Evolutionary conservation across 2,113 vertebrate genomes (phyloP), one percentile per base, ranked within the genome.

Genomic region (Indicator maculatus): DNA sequence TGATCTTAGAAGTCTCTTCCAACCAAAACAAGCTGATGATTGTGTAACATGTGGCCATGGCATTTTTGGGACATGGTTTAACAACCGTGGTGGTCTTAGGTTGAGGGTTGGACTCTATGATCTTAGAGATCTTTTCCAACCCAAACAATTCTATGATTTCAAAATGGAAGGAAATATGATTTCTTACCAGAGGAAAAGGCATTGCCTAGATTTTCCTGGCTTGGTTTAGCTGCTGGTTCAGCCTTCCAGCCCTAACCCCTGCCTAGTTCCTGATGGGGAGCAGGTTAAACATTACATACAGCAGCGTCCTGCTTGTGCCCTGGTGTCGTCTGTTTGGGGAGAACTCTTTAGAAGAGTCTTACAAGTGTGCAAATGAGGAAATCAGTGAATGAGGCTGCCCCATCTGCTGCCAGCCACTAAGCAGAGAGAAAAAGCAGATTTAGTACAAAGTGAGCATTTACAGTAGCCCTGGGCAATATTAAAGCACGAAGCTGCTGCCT

Each of bases 361-460:
- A 64, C 58, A 83, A 88, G 93, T 33, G 52, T 78, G 92, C 83
- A 86, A 83, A 73, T 86, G 93, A 92, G 96, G 59, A 93, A 96
- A 89, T 69, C 60, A 83, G 84, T 94, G 90, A 93, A 84, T 94
- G 92, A 84, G 90, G 24, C 69, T 88, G 33, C 91, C 95, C 89
- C 91, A 56, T 81, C 87, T 95, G 96, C 96, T 95, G 93, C 95
- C 95, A 95, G 96, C 94, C 96, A 97, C 96, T 97, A 96, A 88
- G 85, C 96, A 92, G 74, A 55, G 52, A 97, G 94, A 95, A 96
- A 41, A 97, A 96, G 78, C 97, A 97, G 97, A 96, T 97, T 98
- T 96, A 97, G 97, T 98, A 98, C 97, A 98, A 98, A 98, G 97
- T 96, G 98, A 98, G 97, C 98, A 82, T 98, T 98, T 98, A 98